Evolutionary conservation across 2,797 vertebrate species (phyloP).

Genomic region (Acanthurus leucopareius): DNA sequence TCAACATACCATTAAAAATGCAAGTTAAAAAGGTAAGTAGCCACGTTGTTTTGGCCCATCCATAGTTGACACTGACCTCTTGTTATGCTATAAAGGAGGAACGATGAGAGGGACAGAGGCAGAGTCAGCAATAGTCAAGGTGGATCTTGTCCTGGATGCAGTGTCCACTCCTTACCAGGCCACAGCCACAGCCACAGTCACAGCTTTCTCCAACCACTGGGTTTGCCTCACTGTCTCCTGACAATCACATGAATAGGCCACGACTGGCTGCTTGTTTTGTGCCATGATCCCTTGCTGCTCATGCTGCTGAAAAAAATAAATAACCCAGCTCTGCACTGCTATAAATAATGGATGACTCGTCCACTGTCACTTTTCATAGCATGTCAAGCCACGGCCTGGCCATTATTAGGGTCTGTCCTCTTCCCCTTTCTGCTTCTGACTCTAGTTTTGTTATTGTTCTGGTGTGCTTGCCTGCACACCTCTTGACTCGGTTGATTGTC

Average conservation of each 20-base stretch:
- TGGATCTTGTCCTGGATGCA: conserved; percentile 52
- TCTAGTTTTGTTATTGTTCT: conserved; percentile 84
- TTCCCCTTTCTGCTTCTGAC: conserved; percentile 76
- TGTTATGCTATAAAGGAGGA: conserved; percentile 33
- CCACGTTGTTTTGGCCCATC: conserved; percentile 27
- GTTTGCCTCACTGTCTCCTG: conserved; percentile 70
- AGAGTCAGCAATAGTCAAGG: conserved; percentile 59
- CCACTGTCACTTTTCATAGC: conserved; percentile 89
- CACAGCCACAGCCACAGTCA: conserved; percentile 52
- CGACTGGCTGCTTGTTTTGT: conserved; percentile 87
- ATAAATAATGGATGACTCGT: conserved; percentile 91
- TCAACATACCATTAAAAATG: conserved; percentile 19
- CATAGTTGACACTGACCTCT: conserved; percentile 39
- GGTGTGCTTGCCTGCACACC: conserved; percentile 80
- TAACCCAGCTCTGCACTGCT: conserved; percentile 80
- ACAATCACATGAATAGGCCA: conserved; percentile 83
- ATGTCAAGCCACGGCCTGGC: conserved; percentile 81
- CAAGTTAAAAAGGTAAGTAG: conserved; percentile 27
- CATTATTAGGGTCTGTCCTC: conserved; percentile 87
- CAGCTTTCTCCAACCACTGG: conserved; percentile 59
- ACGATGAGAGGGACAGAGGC: conserved; percentile 32
- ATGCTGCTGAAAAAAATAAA: conserved; percentile 86
- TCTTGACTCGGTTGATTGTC: conserved; percentile 77
- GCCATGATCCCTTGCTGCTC: conserved; percentile 86
- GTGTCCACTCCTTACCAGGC: conserved; percentile 33